Evolutionary conservation across 2,888 invertebrate species (phyloP).

Genomic region (Acrobasis suavella): DNA sequence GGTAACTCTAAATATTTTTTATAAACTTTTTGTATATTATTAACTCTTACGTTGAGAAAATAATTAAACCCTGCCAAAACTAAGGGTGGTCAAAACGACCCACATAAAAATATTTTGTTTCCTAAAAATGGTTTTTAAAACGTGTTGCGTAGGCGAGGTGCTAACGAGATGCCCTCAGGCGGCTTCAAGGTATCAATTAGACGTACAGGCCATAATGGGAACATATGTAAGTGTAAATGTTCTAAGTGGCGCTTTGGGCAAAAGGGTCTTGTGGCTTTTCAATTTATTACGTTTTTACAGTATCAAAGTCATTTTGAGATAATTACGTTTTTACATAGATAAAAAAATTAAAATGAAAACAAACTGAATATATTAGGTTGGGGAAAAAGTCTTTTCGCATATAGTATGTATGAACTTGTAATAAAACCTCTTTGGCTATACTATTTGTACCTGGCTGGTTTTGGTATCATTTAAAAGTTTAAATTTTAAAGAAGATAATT

Average conservation of each 20-base stretch:
- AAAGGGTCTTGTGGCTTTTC: conserved; percentile 44
- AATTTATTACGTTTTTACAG: conserved; percentile 37
- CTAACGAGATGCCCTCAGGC: conserved; percentile 59
- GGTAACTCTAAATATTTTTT: too few relatives aligned
- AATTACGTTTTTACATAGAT: background rate
- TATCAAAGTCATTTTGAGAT: background rate
- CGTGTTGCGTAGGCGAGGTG: conserved; percentile 55
- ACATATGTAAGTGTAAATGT: conserved; percentile 70
- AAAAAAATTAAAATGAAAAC: background rate
- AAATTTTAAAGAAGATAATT: too few relatives aligned
- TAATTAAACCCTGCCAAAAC: conserved; percentile 45
- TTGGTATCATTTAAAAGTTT: too few relatives aligned
- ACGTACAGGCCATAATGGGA: conserved; percentile 45
- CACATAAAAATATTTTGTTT: conserved; percentile 32
- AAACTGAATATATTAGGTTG: too few relatives aligned
- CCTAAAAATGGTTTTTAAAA: conserved; percentile 20
- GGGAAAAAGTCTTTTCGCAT: too few relatives aligned
- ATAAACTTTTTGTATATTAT: too few relatives aligned
- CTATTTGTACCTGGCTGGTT: too few relatives aligned
- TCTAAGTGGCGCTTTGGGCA: conserved; percentile 67
- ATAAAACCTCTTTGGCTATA: too few relatives aligned
- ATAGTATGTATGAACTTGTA: too few relatives aligned
- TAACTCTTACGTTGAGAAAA: conserved; percentile 30
- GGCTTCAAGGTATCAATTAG: conserved; percentile 58
- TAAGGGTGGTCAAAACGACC: conserved; percentile 41